Percentiles rank a stretch among this genome's conserved stretches.
Evolutionary conservation across 1,140 invertebrate species (phyloP).

Genomic region (Aphis gossypii): DNA sequence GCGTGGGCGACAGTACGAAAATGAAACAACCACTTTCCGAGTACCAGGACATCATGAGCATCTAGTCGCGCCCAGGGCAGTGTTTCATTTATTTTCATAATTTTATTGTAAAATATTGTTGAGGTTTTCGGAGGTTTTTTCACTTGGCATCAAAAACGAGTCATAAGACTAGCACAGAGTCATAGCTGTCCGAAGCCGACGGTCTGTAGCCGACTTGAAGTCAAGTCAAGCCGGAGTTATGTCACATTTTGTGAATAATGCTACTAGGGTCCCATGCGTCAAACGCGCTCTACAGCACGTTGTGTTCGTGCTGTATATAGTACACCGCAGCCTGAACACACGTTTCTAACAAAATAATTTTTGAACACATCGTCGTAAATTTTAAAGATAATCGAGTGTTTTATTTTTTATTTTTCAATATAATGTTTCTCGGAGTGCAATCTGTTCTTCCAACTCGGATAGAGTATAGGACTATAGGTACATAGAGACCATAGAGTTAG

Average conservation of each 20-base stretch:
- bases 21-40: conserved; percentile 12
- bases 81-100: not conserved
- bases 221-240: not conserved
- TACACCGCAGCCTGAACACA: no score
- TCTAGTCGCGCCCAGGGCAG: not conserved
- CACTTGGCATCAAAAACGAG: not conserved
- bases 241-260: conserved; percentile 22
- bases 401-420: no score
- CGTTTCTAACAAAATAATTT: no score
- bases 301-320: not conserved
- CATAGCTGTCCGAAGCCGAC: not conserved
- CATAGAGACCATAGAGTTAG: no score
- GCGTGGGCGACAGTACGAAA: conserved; percentile 38
- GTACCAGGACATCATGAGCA: not conserved
- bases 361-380: no score
- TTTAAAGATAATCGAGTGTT: no score
- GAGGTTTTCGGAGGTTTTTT: no score
- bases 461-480: no score
- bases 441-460: no score
- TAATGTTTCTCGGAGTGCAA: no score
- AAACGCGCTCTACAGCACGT: not conserved
- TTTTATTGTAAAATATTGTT: no score
- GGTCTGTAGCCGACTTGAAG: not conserved
- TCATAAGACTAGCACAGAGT: not conserved
- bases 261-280: not conserved